Base-by-base conservation (phyloP, 2,113 vertebrate species). In the Sclerurus mexicanus region DNA sequence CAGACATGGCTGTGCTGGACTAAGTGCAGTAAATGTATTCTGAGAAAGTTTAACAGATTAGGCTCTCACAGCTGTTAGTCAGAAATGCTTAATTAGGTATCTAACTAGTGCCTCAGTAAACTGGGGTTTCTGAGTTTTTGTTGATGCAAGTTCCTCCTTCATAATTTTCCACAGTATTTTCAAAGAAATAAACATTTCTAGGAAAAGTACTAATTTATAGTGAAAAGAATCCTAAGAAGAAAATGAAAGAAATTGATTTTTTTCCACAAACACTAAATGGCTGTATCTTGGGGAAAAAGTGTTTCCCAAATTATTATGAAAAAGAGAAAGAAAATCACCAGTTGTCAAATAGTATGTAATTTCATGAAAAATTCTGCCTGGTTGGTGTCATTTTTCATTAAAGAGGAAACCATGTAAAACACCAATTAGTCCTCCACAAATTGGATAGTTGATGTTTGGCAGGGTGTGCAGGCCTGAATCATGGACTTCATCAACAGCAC, bases 401-500 rank as follows among this genome's bases (percentile, higher is more conserved):
- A 66, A 93, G 87, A 87, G 16, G 24, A 94, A 95, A 79, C 25
- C 40, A 76, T 35, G n/a, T 72, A 87, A 94, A 95, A 87, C 47
- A 25, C n/a, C 78, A 96, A 94, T 89, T 92, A 96, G 63, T 80
- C 28, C 2, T 21, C 31, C 58, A 85, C 71, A 91, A 95, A 93
- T 85, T 91, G 71, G 33, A 73, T 20, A 79, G 71, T 46, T 82
- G 82, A 47, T 84, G 33, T 62, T 93, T 92, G 92, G 67, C 86
- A 90, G 37, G 21, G 16, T n/a, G 30, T 56, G 49, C 85, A 92
- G 59, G 42, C 31, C 37, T 59, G 59, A 86, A 90, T 93, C 83
- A 69, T 12, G 37, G 33, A 46, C 88, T 62, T 90, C 88, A 90
- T 73, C 94, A 94, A 37, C 67, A 93, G 71, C 82, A 80, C 7